Conservation (phyloP, 2,113 vertebrate species). For the Pedetes capensis region DNA sequence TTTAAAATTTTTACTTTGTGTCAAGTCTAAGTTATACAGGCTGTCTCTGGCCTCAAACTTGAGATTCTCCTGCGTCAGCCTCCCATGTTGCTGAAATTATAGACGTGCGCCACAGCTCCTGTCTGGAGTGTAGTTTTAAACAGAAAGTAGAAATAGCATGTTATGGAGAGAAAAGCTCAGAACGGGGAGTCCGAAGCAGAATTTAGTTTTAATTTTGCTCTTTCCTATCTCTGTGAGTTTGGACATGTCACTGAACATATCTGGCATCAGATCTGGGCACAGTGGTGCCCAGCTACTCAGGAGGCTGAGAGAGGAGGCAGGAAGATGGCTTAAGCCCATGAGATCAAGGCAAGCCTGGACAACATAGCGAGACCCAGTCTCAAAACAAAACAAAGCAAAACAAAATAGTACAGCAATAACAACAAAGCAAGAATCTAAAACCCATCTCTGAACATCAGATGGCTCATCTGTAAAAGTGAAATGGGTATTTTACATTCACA, state of each 20-base stretch:
- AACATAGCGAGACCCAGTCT: neutral
- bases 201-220: neutral
- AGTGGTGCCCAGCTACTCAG: neutral
- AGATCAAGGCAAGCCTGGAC: neutral
- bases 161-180: neutral
- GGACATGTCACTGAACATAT: neutral
- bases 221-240: neutral
- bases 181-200: neutral
- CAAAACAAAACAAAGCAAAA: no score
- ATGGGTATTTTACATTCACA: neutral
- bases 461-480: neutral
- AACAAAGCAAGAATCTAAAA: no score
- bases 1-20: no score
- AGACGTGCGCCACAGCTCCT: no score
- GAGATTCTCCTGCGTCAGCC: no score
- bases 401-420: no score
- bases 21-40: no score
- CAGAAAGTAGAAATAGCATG: neutral
- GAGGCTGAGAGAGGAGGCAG: neutral
- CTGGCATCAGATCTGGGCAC: neutral
- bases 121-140: neutral
- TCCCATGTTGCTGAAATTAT: no score
- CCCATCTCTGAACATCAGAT: neutral
- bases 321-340: neutral
- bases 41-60: no score